Evolutionary conservation across 2,888 invertebrate genomes (phyloP).

Genomic region (Lithophane leautieri): DNA sequence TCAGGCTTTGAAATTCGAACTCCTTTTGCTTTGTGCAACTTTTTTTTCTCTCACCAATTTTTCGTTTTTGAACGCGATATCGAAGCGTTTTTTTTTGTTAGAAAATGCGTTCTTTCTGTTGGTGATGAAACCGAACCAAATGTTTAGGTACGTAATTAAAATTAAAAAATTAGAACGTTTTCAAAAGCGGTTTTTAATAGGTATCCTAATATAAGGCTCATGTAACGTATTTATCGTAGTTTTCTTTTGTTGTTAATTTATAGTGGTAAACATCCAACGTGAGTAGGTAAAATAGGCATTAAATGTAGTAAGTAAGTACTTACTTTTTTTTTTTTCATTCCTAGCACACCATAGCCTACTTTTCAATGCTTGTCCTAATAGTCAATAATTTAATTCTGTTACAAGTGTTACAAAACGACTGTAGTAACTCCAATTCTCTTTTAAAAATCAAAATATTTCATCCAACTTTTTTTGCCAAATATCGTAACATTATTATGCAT

Average conservation of each 20-base stretch:
- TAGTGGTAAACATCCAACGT: neutral
- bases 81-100: slow-evolving; percentile 38
- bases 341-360: neutral
- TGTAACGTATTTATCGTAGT: neutral
- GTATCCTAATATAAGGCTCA: too few species aligned
- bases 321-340: neutral
- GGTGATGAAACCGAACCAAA: slow-evolving; percentile 7
- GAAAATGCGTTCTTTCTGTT: slow-evolving; percentile 30
- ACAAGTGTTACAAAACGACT: slow-evolving; percentile 1
- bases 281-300: neutral
- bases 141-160: neutral
- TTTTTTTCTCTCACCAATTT: slow-evolving; percentile 65
- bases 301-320: too few species aligned
- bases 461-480: slow-evolving; percentile 27
- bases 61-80: slow-evolving; percentile 60
- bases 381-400: neutral
- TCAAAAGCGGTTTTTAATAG: neutral
- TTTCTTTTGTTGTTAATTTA: neutral
- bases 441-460: slow-evolving; percentile 24
- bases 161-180: neutral
- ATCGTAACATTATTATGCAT: slow-evolving; percentile 62
- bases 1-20: slow-evolving; percentile 81
- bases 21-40: slow-evolving; percentile 70
- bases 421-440: slow-evolving; percentile 17
- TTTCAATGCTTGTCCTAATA: slow-evolving; percentile 13